Evolutionary conservation across 1,140 invertebrate genomes (phyloP), one percentile per base, ranked within the genome.

Genomic region (Homalodisca vitripennis): DNA sequence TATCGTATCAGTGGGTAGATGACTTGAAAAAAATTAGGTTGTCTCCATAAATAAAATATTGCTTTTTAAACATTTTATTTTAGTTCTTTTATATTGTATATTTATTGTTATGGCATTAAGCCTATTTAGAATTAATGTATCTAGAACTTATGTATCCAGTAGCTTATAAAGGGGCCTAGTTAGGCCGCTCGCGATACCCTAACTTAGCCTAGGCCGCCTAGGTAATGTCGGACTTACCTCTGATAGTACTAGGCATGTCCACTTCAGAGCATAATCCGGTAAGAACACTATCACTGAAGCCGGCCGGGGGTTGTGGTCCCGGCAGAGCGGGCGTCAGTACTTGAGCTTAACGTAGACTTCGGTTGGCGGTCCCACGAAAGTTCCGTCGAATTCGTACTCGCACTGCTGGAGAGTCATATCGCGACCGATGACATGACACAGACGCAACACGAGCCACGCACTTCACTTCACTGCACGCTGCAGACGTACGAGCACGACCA

Each of bases 231-330:
- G 24, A 32, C 67, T 55, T 46, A 68, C 67, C 67, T 68, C 67
- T 68, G 2, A 68, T 68, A 68, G 67, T 68, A 68, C 67, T 68
- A 22, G 67, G 67, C 67, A 68, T 68, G 60, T 68, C 67, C 67
- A 34, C 55, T 60, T 17, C 17, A 68, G 67, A 53, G 20, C 51
- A 34, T 57, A 57, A 68, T 60, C 55, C 53, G 14, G 17, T 22
- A 31, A 67, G 12, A 48, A 68, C 27, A 68, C 26, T 14, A 14
- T 13, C 34, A n/a, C n/a, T n/a, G n/a, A n/a, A n/a, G n/a, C n/a
- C n/a, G n/a, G 30, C 24, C 30, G 22, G 3, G 34, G 3, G 6
- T n/a, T n/a, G n/a, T n/a, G 22, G 34, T 14, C 27, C 27, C 27
- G 26, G 47, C 20, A n/a, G 17, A 48, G 66, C 66, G 31, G 1